These are phyloP conservation scores for Argya squamiceps DNA, from an alignment of 2,797 vertebrate species.

Conservation along the genomic window DNA sequence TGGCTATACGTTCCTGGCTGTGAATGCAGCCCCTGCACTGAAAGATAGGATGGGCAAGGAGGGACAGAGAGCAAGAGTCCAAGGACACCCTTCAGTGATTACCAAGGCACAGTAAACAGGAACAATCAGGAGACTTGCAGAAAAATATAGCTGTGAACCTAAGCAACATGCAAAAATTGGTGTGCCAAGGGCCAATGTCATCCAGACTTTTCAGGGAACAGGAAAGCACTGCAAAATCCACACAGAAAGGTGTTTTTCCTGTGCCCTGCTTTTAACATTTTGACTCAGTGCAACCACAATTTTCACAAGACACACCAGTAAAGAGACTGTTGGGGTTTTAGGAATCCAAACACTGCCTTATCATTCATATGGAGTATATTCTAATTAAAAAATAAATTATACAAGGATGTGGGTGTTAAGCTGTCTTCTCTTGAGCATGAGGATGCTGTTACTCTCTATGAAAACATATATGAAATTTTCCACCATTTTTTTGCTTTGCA, in stretches of 20 bases:
- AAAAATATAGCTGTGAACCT: background rate
- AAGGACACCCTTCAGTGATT: background rate
- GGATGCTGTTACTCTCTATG: background rate
- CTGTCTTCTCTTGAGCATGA: background rate
- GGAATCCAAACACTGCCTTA: background rate
- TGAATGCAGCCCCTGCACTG: background rate
- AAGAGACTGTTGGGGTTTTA: accelerated
- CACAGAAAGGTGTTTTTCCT: background rate
- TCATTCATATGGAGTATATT: background rate
- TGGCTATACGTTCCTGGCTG: background rate
- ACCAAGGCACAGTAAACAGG: background rate
- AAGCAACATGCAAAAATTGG: background rate
- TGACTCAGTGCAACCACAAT: background rate
- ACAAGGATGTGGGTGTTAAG: background rate
- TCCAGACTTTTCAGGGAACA: background rate
- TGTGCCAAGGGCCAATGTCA: background rate
- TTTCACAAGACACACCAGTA: background rate
- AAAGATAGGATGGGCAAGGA: background rate
- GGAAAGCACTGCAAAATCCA: background rate
- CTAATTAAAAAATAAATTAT: background rate
- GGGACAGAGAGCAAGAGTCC: background rate
- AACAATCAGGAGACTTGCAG: background rate
- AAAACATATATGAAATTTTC: background rate
- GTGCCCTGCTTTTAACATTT: background rate
- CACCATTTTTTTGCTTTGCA: background rate